Evolutionary conservation across 2,888 invertebrate genomes (phyloP).

Genomic region (Drosophila basisetae): DNA sequence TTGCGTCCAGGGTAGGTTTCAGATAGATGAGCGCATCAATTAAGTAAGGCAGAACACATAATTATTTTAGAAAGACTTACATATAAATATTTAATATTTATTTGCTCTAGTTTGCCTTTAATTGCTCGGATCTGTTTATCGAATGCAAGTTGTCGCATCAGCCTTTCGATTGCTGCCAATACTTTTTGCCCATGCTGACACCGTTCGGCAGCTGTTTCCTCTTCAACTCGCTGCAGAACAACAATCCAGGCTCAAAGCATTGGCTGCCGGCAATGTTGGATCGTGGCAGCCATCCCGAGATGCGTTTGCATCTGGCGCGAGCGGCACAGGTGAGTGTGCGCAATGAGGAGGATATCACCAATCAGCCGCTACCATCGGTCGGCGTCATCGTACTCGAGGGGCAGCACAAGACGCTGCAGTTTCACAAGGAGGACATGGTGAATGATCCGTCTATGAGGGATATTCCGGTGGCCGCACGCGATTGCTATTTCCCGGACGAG

Average conservation of each 20-base stretch:
- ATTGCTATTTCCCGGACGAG: constrained; percentile 90
- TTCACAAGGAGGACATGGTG: constrained; percentile 87
- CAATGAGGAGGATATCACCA: constrained; percentile 83
- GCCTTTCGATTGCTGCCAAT: constrained; percentile 88
- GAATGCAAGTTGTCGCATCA: constrained; percentile 87
- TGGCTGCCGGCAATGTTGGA: constrained; percentile 80
- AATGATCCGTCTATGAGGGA: constrained; percentile 88
- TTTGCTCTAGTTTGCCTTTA: constrained; percentile 75
- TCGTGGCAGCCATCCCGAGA: constrained; percentile 62
- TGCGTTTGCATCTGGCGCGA: constrained; percentile 64
- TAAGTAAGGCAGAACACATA: background rate
- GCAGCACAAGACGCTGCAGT: constrained; percentile 66
- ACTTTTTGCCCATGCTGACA: constrained; percentile 87
- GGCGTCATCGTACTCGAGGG: constrained; percentile 45
- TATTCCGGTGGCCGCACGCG: constrained; percentile 87
- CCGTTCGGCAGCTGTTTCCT: constrained; percentile 88
- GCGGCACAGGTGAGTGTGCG: constrained; percentile 70
- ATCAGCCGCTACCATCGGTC: constrained; percentile 63
- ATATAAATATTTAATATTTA: no score
- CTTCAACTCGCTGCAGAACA: constrained; percentile 88
- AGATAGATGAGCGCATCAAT: background rate
- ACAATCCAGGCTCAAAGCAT: constrained; percentile 81
- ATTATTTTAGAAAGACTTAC: background rate
- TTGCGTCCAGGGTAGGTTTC: constrained; percentile 66
- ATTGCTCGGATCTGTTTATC: constrained; percentile 86